Percentiles rank a stretch among this genome's conserved stretches.
phyloP scores from a whole-genome alignment of 1,140 invertebrate species.

The Drosophila cardini region DNA sequence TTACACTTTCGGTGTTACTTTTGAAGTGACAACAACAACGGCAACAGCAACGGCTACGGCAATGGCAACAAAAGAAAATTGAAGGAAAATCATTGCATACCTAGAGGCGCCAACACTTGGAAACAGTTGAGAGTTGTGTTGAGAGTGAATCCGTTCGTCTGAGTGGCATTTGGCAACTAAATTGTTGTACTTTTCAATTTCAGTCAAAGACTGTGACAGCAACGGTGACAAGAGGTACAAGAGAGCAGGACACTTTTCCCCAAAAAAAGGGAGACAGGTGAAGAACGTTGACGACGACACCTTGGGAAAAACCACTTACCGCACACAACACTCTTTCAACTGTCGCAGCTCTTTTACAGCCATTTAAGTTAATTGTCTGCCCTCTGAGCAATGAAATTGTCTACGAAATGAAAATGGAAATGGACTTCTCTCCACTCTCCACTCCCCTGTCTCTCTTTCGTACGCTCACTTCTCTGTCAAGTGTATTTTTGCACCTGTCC shows the following conservation, averaged over 20 bases:
- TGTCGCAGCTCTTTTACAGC: conserved; percentile 71
- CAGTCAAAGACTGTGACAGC: conserved; percentile 50
- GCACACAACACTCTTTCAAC: conserved; percentile 51
- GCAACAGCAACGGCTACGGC: no score
- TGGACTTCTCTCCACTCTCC: background rate
- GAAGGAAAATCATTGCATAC: conserved; percentile 30
- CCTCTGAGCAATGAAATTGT: conserved; percentile 32
- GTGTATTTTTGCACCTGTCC: conserved; percentile 18
- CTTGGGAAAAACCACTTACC: conserved; percentile 70
- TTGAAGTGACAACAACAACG: conserved; percentile 23
- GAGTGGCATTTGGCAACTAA: conserved; percentile 45
- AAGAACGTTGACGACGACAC: conserved; percentile 15
- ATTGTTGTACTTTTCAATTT: conserved; percentile 80
- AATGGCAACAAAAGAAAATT: conserved; percentile 1
- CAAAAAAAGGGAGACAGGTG: background rate
- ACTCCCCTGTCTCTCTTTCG: background rate
- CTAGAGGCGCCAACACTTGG: conserved; percentile 20
- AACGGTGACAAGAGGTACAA: conserved; percentile 24
- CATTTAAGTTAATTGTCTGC: conserved; percentile 79
- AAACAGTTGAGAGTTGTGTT: conserved; percentile 3
- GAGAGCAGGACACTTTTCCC: background rate
- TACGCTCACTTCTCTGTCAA: conserved; percentile 1
- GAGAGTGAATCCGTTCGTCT: conserved; percentile 13
- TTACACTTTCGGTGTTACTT: conserved; percentile 54
- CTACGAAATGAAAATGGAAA: conserved; percentile 33